A percentile compares a stretch with the other conserved stretches of the same genome.
phyloP scores from a whole-genome alignment of 2,113 vertebrate species.

The Pedionomus torquatus region DNA sequence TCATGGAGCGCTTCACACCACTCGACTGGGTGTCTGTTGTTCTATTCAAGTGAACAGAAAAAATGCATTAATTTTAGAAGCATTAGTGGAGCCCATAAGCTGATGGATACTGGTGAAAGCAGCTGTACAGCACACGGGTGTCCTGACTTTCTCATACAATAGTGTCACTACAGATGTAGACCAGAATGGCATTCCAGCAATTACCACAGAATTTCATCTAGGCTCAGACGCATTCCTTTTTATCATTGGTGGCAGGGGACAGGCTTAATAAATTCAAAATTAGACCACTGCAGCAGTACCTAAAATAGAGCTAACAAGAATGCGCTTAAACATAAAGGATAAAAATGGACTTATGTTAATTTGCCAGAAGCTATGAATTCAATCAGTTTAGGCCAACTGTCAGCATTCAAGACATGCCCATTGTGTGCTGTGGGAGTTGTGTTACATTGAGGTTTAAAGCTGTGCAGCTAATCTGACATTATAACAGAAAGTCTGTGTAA shows the following conservation, averaged over 20 bases:
- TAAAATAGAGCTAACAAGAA: background rate
- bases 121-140: background rate
- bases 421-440: background rate
- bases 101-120: background rate
- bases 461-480: background rate
- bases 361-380: background rate
- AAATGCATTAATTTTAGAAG: slow-evolving; percentile 19
- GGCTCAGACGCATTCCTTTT: background rate
- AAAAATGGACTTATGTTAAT: background rate
- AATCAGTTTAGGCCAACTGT: background rate
- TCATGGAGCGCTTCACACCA: slow-evolving; percentile 91
- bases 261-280: slow-evolving; percentile 24
- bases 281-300: background rate
- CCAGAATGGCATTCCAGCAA: slow-evolving; percentile 8
- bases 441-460: background rate
- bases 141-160: background rate
- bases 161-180: background rate
- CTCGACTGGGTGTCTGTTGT: slow-evolving; percentile 42
- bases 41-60: slow-evolving; percentile 59
- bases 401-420: background rate
- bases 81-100: background rate
- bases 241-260: background rate
- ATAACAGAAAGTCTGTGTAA: background rate
- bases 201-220: background rate
- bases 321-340: background rate